Evolutionary conservation across 2,113 vertebrate species (phyloP).

Genomic region (Platichthys stellatus): DNA sequence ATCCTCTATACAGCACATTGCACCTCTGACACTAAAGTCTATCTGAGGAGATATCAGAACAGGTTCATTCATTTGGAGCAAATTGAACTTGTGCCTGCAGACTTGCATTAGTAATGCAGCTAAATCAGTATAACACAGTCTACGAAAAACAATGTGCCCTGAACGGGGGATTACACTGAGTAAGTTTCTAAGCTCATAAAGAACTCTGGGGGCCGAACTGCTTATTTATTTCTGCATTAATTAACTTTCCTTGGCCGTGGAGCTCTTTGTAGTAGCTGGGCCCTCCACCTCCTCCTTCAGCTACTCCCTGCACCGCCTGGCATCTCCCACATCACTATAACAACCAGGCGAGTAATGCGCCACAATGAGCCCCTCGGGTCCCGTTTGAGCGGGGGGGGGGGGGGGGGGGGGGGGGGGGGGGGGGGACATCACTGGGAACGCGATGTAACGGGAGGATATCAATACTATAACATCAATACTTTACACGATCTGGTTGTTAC

Average conservation of each 20-base stretch:
- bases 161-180: slow-evolving; percentile 37
- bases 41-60: background rate
- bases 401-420: background rate
- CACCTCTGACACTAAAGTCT: background rate
- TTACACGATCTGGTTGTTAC: background rate
- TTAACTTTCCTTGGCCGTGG: slow-evolving; percentile 69
- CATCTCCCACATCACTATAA: slow-evolving; percentile 83
- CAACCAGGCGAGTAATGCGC: slow-evolving; percentile 77
- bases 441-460: background rate
- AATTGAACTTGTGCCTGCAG: background rate
- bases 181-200: slow-evolving; percentile 47
- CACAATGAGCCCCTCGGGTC: slow-evolving; percentile 68
- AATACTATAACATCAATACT: background rate
- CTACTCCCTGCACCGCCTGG: slow-evolving; percentile 73
- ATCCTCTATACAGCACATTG: too few species aligned
- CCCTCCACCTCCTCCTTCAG: slow-evolving; percentile 41
- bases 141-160: slow-evolving; percentile 29
- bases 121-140: background rate
- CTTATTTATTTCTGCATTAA: slow-evolving; percentile 77
- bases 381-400: slow-evolving; percentile 15
- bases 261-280: slow-evolving; percentile 67
- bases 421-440: slow-evolving; percentile 25
- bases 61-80: slow-evolving; percentile 6
- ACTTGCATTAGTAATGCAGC: background rate
- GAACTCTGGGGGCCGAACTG: slow-evolving; percentile 48